Conservation (phyloP, 1,140 invertebrate species). For the Drosophila ironensis region DNA sequence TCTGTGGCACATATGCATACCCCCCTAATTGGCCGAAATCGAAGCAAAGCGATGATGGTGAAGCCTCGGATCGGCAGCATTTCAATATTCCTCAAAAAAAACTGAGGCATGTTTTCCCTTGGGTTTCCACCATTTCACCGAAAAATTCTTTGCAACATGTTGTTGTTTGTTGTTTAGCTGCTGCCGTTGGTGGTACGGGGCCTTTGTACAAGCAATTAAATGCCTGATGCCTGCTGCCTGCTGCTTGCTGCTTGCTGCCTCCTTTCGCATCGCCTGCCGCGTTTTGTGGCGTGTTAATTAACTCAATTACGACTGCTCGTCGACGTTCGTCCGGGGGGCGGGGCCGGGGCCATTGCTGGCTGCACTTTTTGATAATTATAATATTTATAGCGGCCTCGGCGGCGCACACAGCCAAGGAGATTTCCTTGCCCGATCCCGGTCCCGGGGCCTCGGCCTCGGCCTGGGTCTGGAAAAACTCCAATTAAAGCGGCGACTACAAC, state of each 20-base stretch:
- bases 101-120: too few relatives aligned
- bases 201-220: constrained; percentile 77
- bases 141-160: constrained; percentile 55
- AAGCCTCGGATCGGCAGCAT: too few relatives aligned
- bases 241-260: background rate
- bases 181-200: constrained; percentile 60
- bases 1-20: too few relatives aligned
- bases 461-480: background rate
- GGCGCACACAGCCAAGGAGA: constrained; percentile 39
- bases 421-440: constrained; percentile 58
- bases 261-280: constrained; percentile 50
- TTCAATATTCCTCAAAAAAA: too few relatives aligned
- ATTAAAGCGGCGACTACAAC: constrained; percentile 26
- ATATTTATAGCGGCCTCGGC: constrained; percentile 67
- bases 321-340: constrained; percentile 18
- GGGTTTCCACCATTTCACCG: too few relatives aligned
- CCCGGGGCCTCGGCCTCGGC: too few relatives aligned
- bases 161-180: constrained; percentile 19
- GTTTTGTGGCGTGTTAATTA: constrained; percentile 80
- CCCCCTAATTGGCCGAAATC: too few relatives aligned
- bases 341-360: constrained; percentile 13
- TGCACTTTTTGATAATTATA: constrained; percentile 74
- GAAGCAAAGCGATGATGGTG: too few relatives aligned
- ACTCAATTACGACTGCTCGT: constrained; percentile 76
- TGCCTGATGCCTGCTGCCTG: constrained; percentile 49